Evolutionary conservation across 2,888 invertebrate genomes (phyloP).

Genomic region (Sarcophaga subvicina): DNA sequence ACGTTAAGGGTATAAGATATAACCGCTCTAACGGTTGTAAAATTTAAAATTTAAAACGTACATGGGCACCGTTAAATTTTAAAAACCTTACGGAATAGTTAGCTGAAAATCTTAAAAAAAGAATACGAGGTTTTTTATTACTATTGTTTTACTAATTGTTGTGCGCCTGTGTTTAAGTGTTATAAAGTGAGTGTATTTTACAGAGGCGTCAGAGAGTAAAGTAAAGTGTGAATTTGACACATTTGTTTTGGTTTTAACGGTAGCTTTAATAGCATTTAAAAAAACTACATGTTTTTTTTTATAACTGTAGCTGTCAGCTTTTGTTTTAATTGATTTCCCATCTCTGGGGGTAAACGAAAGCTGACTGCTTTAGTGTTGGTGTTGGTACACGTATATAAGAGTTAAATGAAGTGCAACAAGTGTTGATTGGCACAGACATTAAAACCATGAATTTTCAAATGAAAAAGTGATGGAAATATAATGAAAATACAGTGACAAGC

Average conservation of each 20-base stretch:
- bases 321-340: background rate
- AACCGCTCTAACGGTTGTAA: background rate
- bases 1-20: background rate
- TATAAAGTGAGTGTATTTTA: background rate
- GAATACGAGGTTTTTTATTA: background rate
- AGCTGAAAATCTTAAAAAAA: background rate
- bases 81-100: background rate
- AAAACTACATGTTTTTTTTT: too few species aligned
- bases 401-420: constrained; percentile 60
- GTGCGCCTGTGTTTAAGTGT: background rate
- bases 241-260: background rate
- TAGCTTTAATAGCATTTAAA: background rate
- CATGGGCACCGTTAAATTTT: background rate
- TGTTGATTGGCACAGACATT: constrained; percentile 26
- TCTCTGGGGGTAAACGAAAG: background rate
- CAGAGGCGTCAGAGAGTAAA: background rate
- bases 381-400: constrained; percentile 11
- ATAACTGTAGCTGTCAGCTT: too few species aligned
- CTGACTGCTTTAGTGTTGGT: background rate
- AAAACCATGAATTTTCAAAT: background rate
- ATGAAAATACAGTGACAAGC: too few species aligned
- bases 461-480: background rate
- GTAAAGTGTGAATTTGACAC: constrained; percentile 8
- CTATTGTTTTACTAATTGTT: background rate
- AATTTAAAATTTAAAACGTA: background rate